Evolutionary conservation across 2,797 vertebrate genomes (phyloP).

Genomic region (Vespertilio murinus): DNA sequence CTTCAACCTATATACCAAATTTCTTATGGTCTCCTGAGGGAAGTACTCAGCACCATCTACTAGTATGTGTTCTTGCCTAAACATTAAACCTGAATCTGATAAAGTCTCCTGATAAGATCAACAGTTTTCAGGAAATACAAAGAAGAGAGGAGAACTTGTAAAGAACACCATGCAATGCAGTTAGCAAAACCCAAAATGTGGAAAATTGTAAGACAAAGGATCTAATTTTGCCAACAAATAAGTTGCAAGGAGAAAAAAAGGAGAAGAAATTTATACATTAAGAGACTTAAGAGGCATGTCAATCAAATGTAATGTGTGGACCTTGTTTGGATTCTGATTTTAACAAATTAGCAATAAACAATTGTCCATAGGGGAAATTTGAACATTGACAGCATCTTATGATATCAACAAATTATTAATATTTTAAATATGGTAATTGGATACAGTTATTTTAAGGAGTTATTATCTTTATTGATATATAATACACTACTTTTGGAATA

Average conservation of each 20-base stretch:
- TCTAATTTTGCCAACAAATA: neutral
- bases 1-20: neutral
- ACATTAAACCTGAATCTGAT: neutral
- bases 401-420: neutral
- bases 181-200: neutral
- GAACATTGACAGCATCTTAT: neutral
- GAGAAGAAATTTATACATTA: neutral
- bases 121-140: neutral
- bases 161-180: neutral
- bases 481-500: conserved; percentile 15
- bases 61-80: neutral
- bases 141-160: neutral
- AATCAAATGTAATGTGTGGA: neutral
- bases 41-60: neutral
- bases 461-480: neutral
- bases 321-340: conserved; percentile 38
- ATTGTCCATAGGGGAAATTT: neutral
- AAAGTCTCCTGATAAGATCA: neutral
- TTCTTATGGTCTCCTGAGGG: neutral
- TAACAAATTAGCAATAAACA: neutral
- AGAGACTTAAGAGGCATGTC: neutral
- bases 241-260: neutral
- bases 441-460: neutral
- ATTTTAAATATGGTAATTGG: neutral
- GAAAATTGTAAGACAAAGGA: neutral